phyloP scores from a whole-genome alignment of 2,113 vertebrate species.

The Oreochromis aureus region DNA sequence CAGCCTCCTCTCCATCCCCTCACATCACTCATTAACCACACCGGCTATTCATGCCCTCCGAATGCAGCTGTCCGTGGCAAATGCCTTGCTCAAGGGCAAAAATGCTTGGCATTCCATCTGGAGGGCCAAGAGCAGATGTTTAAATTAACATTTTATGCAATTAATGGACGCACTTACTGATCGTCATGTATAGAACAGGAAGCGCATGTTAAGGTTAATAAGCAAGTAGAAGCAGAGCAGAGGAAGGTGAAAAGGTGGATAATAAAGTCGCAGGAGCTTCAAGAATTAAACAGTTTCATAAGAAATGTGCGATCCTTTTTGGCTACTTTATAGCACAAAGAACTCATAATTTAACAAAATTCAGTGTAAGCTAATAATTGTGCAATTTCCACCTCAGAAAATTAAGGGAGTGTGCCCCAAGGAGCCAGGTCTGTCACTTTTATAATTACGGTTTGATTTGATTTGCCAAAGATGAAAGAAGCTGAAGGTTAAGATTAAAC shows the following conservation, averaged over 20 bases:
- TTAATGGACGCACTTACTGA: neutral
- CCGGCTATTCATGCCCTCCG: neutral
- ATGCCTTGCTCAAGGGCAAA: slow-evolving; percentile 51
- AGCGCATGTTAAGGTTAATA: neutral
- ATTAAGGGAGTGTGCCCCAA: neutral
- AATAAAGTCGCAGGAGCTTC: fast-evolving
- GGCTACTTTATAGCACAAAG: neutral
- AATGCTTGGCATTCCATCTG: neutral
- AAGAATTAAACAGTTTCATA: neutral
- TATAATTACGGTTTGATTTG: neutral
- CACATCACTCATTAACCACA: slow-evolving; percentile 27
- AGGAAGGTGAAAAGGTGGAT: neutral
- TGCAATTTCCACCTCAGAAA: neutral
- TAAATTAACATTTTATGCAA: neutral
- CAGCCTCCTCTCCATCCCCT: slow-evolving; percentile 5
- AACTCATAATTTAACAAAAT: neutral
- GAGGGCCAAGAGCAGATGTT: neutral
- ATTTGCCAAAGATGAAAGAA: neutral
- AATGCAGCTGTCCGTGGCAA: slow-evolving; percentile 17
- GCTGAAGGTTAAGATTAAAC: neutral
- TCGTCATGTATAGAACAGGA: neutral
- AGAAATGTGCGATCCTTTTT: neutral
- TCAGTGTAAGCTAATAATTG: fast-evolving
- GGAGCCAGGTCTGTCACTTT: neutral
- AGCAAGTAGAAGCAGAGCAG: neutral